A percentile compares a stretch with the other conserved stretches of the same genome.
These are phyloP conservation scores for Cydia fagiglandana DNA, from an alignment of 1,140 invertebrate species.

Conservation along the genomic window DNA sequence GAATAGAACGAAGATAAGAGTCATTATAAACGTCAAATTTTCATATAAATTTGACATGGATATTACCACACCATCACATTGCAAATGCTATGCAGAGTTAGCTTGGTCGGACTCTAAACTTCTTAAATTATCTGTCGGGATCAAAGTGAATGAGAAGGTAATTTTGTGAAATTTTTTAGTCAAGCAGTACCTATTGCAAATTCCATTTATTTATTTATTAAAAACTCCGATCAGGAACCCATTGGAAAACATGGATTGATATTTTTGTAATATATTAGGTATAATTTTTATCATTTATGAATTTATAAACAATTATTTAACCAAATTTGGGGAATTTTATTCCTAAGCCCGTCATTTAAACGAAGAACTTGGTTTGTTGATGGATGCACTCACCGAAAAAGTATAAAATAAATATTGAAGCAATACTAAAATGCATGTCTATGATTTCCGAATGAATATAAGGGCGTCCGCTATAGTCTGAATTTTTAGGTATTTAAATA, in stretches of 20 bases:
- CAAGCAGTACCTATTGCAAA: constrained; percentile 5
- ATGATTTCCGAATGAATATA: background rate
- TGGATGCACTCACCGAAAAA: background rate
- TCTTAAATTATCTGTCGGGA: background rate
- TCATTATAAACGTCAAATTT: too few species aligned
- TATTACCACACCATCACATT: too few species aligned
- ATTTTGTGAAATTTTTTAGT: background rate
- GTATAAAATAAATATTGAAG: background rate
- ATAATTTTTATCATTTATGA: constrained; percentile 14
- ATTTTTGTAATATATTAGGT: constrained; percentile 21
- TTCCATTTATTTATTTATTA: constrained; percentile 29
- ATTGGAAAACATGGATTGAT: constrained; percentile 19
- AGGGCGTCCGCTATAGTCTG: background rate
- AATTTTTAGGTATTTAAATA: too few species aligned
- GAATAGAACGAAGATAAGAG: too few species aligned
- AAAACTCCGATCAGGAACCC: background rate
- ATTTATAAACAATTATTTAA: constrained; percentile 15
- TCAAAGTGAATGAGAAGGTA: background rate
- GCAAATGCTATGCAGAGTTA: too few species aligned
- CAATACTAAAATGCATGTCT: constrained; percentile 3
- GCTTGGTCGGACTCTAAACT: background rate
- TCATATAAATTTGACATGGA: too few species aligned
- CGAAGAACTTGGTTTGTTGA: background rate
- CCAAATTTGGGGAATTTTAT: constrained; percentile 5
- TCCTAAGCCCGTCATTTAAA: constrained; percentile 14